Base-by-base conservation (phyloP, 2,113 vertebrate species). In the Rissa tridactyla region DNA sequence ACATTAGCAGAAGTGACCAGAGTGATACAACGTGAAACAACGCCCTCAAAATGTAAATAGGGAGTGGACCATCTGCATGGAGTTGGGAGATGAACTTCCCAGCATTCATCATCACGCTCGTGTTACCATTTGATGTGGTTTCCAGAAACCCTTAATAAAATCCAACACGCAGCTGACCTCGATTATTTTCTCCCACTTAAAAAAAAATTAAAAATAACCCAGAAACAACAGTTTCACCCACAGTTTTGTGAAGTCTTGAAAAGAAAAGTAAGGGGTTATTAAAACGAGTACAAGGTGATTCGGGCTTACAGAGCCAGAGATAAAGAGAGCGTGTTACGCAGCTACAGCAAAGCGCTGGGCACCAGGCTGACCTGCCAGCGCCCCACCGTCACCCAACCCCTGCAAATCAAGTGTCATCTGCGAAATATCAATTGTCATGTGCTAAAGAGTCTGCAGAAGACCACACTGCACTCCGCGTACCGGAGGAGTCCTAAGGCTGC, bases 261-360 rank as follows among this genome's bases (percentile, higher is more conserved):
- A 8, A 60, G 79, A 65, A 70, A 80, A 89, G 47, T 36, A 68
- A 71, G 22, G 70, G 15, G 34, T 52, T 32, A 70, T 21, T 73
- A 79, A 92, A 68, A 77, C 1, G 15, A 80, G 64, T 17, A 34
- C 36, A 68, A 72, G 20, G 38, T 13, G 44, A 36, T 15, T 88
- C 3, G 2, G 38, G 32, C 62, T 79, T 72, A 64, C 19, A 54
- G 17, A 79, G 42, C 26, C 55, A 75, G 17, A 55, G 62, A 69
- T 54, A 54, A 40, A 42, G 1, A 8, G 15, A 25, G 20, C 7
- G 0, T 1, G 0, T 57, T n/a, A 70, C 13, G 15, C n/a, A 57
- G 77, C 9, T 32, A 5, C 13, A 32, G 14, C n/a, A 25, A 22
- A 25, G n/a, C 2, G 4, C 16, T 19, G 11, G 69, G 61, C 38